Conservation (phyloP, 2,113 vertebrate species). For the Nestor notabilis region DNA sequence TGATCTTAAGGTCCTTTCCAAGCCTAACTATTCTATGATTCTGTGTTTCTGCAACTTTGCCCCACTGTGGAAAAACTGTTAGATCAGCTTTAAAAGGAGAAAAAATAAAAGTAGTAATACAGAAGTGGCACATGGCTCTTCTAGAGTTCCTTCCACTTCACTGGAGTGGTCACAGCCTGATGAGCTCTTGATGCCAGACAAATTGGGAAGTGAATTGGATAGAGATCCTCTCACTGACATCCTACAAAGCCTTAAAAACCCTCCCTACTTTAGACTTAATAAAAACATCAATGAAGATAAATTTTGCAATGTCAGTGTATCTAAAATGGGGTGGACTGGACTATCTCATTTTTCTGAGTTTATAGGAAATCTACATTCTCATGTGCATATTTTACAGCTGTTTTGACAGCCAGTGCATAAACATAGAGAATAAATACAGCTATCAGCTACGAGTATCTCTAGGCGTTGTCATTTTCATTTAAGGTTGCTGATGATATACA, state of each 20-base stretch:
- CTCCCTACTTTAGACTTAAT: background rate
- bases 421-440: background rate
- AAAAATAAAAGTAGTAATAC: background rate
- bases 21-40: too few relatives aligned
- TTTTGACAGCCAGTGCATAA: constrained; percentile 34
- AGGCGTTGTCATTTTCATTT: constrained; percentile 42
- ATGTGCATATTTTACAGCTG: background rate
- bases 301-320: background rate
- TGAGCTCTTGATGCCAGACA: constrained; percentile 29
- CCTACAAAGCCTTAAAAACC: background rate
- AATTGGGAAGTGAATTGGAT: constrained; percentile 25
- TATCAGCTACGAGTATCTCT: constrained; percentile 13
- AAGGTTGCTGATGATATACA: background rate
- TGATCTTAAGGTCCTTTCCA: too few relatives aligned
- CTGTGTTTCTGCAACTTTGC: background rate
- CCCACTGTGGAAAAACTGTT: background rate
- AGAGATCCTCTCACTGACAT: constrained; percentile 16
- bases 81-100: background rate
- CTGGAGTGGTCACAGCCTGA: background rate
- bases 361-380: background rate
- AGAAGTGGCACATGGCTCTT: background rate
- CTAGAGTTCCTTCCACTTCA: background rate
- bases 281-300: constrained; percentile 7
- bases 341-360: background rate
- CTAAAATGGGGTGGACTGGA: background rate